phyloP scores from a whole-genome alignment of 1,140 invertebrate genomes.

The Tribolium castaneum region DNA sequence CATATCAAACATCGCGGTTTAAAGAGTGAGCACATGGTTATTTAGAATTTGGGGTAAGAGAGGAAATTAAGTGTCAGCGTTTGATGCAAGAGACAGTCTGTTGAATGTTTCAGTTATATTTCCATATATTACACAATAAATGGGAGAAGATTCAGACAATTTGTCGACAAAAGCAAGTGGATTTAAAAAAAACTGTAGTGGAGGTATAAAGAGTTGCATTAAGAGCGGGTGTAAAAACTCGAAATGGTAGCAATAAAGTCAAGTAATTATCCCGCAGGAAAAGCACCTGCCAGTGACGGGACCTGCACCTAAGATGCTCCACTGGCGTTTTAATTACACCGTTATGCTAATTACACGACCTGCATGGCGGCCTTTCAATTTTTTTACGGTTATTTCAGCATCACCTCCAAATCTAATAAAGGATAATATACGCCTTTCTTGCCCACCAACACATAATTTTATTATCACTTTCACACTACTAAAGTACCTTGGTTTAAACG shows the following conservation, averaged over 20 bases:
- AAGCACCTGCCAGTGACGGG: constrained; percentile 57
- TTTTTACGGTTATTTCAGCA: constrained; percentile 42
- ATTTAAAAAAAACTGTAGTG: not conserved
- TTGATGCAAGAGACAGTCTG: constrained; percentile 47
- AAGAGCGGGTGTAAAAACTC: constrained; percentile 38
- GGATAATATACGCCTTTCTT: no score
- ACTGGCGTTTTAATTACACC: constrained; percentile 59
- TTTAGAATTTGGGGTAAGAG: constrained; percentile 41
- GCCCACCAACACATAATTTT: no score
- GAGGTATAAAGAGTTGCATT: constrained; percentile 49
- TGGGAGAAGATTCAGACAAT: constrained; percentile 43
- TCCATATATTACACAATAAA: constrained; percentile 39
- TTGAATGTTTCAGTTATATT: constrained; percentile 44
- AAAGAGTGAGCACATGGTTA: constrained; percentile 46
- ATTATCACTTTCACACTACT: no score
- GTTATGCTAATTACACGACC: constrained; percentile 60
- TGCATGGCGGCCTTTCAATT: constrained; percentile 54
- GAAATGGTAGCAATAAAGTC: constrained; percentile 38
- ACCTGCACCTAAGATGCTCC: constrained; percentile 56
- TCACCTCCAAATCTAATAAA: not conserved
- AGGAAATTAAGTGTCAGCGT: constrained; percentile 51
- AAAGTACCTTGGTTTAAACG: no score
- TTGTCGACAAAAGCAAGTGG: constrained; percentile 8
- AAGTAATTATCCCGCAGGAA: constrained; percentile 54
- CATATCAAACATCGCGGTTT: constrained; percentile 40